phyloP scores from a whole-genome alignment of 2,888 invertebrate genomes.

The Agrotis segetum region DNA sequence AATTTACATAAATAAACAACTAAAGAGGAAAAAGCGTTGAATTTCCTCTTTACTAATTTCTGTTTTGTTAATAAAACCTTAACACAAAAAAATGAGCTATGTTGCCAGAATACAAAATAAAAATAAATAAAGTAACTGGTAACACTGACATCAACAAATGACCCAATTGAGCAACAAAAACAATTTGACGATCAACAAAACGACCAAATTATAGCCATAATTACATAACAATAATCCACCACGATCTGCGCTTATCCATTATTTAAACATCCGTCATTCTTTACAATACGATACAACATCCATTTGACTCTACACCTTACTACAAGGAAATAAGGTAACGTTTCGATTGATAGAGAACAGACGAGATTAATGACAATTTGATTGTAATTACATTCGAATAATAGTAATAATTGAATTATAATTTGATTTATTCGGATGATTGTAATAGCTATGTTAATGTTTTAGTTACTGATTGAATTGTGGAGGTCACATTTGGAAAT shows the following conservation, averaged over 20 bases:
- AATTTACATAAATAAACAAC: neutral
- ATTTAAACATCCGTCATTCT: conserved; percentile 61
- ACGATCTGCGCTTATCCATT: conserved; percentile 59
- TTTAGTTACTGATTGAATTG: conserved; percentile 1
- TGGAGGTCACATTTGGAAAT: neutral
- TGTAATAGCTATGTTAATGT: conserved; percentile 42
- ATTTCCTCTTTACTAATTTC: too few species aligned
- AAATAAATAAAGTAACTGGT: neutral
- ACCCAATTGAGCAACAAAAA: conserved; percentile 26
- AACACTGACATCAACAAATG: neutral
- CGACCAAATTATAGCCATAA: conserved; percentile 57
- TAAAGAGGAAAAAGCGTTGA: neutral
- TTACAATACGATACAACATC: conserved; percentile 25
- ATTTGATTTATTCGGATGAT: conserved; percentile 44
- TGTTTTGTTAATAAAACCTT: neutral
- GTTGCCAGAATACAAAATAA: neutral
- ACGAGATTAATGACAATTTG: conserved; percentile 52
- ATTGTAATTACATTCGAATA: conserved; percentile 53
- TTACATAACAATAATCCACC: conserved; percentile 60
- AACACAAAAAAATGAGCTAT: neutral
- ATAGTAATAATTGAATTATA: conserved; percentile 49
- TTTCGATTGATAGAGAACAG: conserved; percentile 1
- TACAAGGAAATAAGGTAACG: neutral
- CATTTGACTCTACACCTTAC: conserved; percentile 31
- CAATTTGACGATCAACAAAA: conserved; percentile 48